Conservation (phyloP, 2,113 vertebrate genomes). For the Silurus asotus region DNA sequence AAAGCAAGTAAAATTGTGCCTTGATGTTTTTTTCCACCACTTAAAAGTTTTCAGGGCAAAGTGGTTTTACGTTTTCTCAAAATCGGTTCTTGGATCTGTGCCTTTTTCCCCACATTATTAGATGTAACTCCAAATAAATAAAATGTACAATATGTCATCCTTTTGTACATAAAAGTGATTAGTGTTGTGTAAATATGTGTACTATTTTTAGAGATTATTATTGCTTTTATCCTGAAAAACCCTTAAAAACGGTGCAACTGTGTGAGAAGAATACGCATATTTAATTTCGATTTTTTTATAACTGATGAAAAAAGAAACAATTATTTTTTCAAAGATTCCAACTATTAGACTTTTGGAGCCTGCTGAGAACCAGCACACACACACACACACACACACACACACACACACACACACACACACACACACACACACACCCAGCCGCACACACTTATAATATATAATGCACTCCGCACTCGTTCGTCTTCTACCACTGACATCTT, state of each 20-base stretch:
- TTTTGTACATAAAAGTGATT: neutral
- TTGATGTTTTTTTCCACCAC: neutral
- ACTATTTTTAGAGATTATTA: neutral
- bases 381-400: neutral
- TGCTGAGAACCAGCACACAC: conserved; percentile 18
- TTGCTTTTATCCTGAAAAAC: too few species aligned
- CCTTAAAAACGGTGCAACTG: neutral
- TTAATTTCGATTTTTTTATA: neutral
- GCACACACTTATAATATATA: conserved; percentile 61
- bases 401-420: neutral
- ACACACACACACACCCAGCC: neutral
- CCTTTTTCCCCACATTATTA: neutral
- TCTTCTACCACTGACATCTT: conserved; percentile 70
- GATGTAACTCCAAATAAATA: neutral
- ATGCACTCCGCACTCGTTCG: conserved; percentile 64
- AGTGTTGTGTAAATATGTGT: neutral
- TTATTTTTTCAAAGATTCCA: neutral
- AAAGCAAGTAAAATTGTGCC: neutral
- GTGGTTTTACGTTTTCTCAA: neutral
- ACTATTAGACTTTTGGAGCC: conserved; percentile 5
- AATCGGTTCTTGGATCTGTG: neutral
- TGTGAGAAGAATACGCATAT: too few species aligned
- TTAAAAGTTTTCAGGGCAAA: neutral
- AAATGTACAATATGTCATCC: neutral
- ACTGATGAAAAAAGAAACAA: neutral